phyloP scores from a whole-genome alignment of 2,888 invertebrate species.

The Pollenia labialis region DNA sequence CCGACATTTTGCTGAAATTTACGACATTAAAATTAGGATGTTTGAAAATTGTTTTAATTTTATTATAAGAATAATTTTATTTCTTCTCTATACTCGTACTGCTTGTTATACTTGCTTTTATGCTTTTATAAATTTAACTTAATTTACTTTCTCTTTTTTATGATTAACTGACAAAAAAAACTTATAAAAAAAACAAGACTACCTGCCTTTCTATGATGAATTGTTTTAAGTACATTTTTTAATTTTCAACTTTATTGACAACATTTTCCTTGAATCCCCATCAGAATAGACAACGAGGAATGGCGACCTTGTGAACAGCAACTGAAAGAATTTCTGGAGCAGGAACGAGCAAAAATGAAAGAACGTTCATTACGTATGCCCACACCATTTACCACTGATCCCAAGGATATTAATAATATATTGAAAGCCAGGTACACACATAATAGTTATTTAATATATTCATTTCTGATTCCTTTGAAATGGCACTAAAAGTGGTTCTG shows the following conservation, averaged over 20 bases:
- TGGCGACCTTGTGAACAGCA: conserved; percentile 82
- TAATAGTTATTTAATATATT: not conserved
- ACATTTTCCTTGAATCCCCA: not conserved
- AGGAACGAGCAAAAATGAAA: conserved; percentile 81
- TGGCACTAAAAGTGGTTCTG: not conserved
- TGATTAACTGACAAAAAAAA: conserved; percentile 1
- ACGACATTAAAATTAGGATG: too few species aligned
- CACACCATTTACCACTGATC: conserved; percentile 80
- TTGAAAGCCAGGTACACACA: conserved; percentile 80
- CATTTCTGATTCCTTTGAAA: not conserved
- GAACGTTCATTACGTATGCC: conserved; percentile 79
- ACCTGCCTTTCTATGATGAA: not conserved
- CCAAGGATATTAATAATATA: conserved; percentile 81
- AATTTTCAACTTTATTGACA: not conserved
- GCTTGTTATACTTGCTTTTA: not conserved
- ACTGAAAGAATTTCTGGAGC: conserved; percentile 81
- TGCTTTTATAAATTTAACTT: not conserved
- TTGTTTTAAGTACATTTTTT: not conserved
- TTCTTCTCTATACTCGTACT: not conserved
- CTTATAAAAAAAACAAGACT: too few species aligned
- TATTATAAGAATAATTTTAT: too few species aligned
- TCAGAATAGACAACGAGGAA: conserved; percentile 81
- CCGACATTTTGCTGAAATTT: too few species aligned
- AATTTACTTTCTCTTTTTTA: not conserved
- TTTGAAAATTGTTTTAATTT: too few species aligned